Conservation (phyloP, 2,797 vertebrate species). For the Enteromius fasciolatus region DNA sequence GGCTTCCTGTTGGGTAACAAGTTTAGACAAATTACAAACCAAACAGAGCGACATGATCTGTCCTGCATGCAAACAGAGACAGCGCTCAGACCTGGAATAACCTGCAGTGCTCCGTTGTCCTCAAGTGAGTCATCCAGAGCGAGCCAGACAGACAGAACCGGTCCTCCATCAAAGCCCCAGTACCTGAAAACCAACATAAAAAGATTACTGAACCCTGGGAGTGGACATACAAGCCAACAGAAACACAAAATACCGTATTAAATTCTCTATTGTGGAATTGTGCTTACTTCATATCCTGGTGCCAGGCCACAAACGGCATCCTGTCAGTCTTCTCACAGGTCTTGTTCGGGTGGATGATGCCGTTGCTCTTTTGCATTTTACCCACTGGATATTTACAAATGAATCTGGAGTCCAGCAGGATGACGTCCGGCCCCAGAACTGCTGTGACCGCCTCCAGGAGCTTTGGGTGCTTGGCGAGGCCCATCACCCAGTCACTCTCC, state of each 20-base stretch:
- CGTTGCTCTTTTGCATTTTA: slow-evolving; percentile 15
- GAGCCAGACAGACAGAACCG: slow-evolving; percentile 81
- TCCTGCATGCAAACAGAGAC: background rate
- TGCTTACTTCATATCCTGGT: slow-evolving; percentile 82
- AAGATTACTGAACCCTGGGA: background rate
- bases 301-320: slow-evolving; percentile 82
- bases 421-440: slow-evolving; percentile 75
- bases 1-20: slow-evolving; percentile 70
- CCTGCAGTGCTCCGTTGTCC: slow-evolving; percentile 79
- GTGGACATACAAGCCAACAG: background rate
- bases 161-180: slow-evolving; percentile 81
- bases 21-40: background rate
- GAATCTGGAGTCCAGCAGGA: slow-evolving; percentile 82
- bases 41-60: background rate
- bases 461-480: slow-evolving; percentile 71
- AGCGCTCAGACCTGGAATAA: slow-evolving; percentile 78
- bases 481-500: slow-evolving; percentile 76
- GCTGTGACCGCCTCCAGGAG: slow-evolving; percentile 69
- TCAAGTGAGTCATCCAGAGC: slow-evolving; percentile 78
- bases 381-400: slow-evolving; percentile 82
- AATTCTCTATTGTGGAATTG: background rate
- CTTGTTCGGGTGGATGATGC: background rate
- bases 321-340: slow-evolving; percentile 22
- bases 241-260: background rate
- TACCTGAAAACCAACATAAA: slow-evolving; percentile 69